Evolutionary conservation across 92 coral and sea anemone genomes (phyloP), one percentile per base, ranked within the genome.

Genomic region (Siderastrea siderea): DNA sequence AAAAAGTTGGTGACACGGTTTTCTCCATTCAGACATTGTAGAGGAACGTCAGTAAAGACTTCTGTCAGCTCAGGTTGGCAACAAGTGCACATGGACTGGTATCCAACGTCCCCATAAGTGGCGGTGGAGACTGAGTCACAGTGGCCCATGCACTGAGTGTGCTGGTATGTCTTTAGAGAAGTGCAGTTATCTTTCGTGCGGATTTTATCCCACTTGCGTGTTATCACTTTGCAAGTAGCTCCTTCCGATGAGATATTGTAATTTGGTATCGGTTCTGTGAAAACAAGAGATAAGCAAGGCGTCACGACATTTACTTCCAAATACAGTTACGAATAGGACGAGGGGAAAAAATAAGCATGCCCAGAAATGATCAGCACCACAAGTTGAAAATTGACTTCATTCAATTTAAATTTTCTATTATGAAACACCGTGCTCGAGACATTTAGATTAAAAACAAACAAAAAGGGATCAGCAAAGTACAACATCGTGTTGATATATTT

Each of bases 181-280:
- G 94, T 88, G 61, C 96, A 93, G 81, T 93, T 93, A 2, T 86
- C 74, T 6, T 66, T 84, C 13, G 46, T 80, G 8, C 73, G 70
- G 80, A 84, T 74, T 66, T 71, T 71, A 12, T 73, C 87, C 52
- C 75, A 51, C 43, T 63, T 72, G 12, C 7, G 11, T 5, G 43
- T 84, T 0, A 58, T 5, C 14, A 84, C 62, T 16, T 60, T 50
- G 6, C 87, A 84, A 12, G 71, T 49, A 8, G 62, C 68, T 12
- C 86, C 75, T 3, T 44, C 12, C 4, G 74, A 50, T 16, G 64
- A 16, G 48, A 80, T 51, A 19, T 66, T 43, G 12, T 19, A 80
- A 67, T 12, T 16, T 16, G 86, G 83, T 10, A 7, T 88, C 1
- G 68, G 82, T 11, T 74, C 96, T 93, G 84, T 54, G 61, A 55